Evolutionary conservation across 2,113 vertebrate genomes (phyloP), one percentile per base, ranked within the genome.

Genomic region (Phrynosoma platyrhinos): DNA sequence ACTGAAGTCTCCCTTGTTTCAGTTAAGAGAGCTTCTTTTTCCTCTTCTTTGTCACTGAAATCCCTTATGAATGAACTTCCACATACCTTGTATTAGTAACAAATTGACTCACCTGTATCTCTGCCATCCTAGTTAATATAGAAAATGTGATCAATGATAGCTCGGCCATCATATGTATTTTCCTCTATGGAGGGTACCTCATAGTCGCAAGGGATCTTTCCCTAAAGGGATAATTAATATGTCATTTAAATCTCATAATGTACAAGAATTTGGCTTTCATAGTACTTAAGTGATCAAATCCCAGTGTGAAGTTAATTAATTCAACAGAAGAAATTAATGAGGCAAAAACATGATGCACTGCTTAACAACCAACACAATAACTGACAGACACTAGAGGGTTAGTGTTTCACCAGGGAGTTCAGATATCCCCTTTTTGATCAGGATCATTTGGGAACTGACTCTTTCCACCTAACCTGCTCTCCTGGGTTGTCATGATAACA

Each of bases 181-280:
- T n/a, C 55, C 40, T 88, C n/a, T 83, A 83, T 68, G 58, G 74
- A 77, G 87, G 80, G 25, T 83, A 53, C 66, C 66, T 52, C 71
- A 83, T 53, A 14, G 52, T 68, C 40, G n/a, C 55, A 36, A 88
- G 53, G 58, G 79, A 66, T 82, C 55, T 21, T 77, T 76, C 71
- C 86, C 71, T 88, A 27, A 76, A 40, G 80, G 30, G 21, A 40
- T 82, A 87, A 76, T 82, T 75, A 76, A 82, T 55, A 87, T 75
- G 58, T 42, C n/a, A 82, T n/a, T 87, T 69, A 88, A 75, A 82
- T 66, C 14, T 76, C 58, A 27, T 23, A 30, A 66, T 3, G 1
- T 30, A 58, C 9, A 82, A 74, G 40, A 2, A 32, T 66, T 87
- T 53, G 40, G 36, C 79, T 75, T 87, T 32, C n/a, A 42, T 64